These are phyloP conservation scores for Scopus umbretta DNA, from an alignment of 2,113 vertebrate species.

Conservation along the genomic window DNA sequence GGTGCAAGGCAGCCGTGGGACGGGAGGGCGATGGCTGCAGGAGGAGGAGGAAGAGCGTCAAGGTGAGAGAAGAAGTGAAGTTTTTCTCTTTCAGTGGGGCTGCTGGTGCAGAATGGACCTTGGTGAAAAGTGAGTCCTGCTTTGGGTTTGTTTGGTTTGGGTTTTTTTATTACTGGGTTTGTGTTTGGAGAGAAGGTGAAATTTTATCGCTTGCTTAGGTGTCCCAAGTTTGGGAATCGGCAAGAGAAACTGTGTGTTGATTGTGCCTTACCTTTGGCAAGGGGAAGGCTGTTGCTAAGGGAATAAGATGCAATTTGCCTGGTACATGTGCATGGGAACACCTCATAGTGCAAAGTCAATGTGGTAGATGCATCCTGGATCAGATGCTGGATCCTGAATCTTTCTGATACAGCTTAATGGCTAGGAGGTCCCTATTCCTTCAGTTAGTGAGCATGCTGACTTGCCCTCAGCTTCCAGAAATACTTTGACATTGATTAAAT, in stretches of 20 bases:
- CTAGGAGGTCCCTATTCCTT: not conserved
- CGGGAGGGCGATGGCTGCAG: accelerated
- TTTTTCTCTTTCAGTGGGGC: not conserved
- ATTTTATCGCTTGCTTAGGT: not conserved
- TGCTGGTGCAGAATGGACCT: not conserved
- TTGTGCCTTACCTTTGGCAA: accelerated
- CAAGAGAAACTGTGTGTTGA: not conserved
- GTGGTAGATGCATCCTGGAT: not conserved
- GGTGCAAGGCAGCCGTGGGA: too few species aligned
- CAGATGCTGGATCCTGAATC: not conserved
- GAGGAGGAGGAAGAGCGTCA: too few species aligned
- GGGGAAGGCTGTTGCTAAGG: not conserved
- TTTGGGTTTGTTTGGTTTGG: not conserved
- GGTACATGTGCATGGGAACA: accelerated
- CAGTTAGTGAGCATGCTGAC: not conserved
- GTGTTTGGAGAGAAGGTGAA: not conserved
- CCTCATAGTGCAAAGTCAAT: not conserved
- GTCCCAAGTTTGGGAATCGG: accelerated
- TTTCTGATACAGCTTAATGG: not conserved
- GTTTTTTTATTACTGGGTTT: not conserved
- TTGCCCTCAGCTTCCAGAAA: not conserved
- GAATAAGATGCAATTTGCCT: not conserved
- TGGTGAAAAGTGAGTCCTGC: not conserved
- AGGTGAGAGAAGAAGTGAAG: too few species aligned
- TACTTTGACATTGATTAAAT: not conserved